Evolutionary conservation across 1,140 invertebrate species (phyloP), one percentile per base, ranked within the genome.

Genomic region (Cardiocondyla obscurior): DNA sequence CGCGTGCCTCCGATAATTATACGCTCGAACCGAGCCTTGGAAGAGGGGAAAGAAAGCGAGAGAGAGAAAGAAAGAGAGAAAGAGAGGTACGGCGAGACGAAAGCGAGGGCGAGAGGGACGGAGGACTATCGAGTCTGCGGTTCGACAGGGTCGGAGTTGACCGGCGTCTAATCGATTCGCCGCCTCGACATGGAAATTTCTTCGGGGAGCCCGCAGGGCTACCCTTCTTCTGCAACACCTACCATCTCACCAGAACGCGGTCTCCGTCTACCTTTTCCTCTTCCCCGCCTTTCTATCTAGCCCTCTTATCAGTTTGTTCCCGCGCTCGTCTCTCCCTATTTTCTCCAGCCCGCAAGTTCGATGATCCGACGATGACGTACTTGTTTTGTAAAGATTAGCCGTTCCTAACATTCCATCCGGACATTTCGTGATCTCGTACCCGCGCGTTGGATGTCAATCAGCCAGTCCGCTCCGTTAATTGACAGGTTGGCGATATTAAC

Each of bases 1-100:
- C 92, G 92, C 92, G 92, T 93, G 92, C 92, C 92, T 92, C 88
- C 69, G 88, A 92, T 93, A 92, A 93, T 92, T 93, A 93, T 92
- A 92, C 90, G 89, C 91, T 90, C 90, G 89, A 86, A 85, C 88
- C 89, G 87, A 89, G 88, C 58, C 87, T 81, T 73, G 84, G 70
- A 83, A 73, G 69, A 39, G 74, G 76, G 14, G 51, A 72, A 42
- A 36, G 53, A 60, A 30, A 64, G 86, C 49, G 53, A 28, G 77
- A 83, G 12, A 69, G 70, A 85, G 67, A 74, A 22, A 65, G 62
- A 53, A 49, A 64, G 25, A 73, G 10, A 10, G 65, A 44, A 51
- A 51, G 25, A 42, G 16, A 30, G 8, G 5, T 7, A 10, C 14
- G 33, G 6, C 8, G 64, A 44, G 60, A 53, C 22, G 28, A 44